These are phyloP conservation scores for Lasioglossum morio DNA, from an alignment of 2,888 invertebrate genomes.

Conservation along the genomic window DNA sequence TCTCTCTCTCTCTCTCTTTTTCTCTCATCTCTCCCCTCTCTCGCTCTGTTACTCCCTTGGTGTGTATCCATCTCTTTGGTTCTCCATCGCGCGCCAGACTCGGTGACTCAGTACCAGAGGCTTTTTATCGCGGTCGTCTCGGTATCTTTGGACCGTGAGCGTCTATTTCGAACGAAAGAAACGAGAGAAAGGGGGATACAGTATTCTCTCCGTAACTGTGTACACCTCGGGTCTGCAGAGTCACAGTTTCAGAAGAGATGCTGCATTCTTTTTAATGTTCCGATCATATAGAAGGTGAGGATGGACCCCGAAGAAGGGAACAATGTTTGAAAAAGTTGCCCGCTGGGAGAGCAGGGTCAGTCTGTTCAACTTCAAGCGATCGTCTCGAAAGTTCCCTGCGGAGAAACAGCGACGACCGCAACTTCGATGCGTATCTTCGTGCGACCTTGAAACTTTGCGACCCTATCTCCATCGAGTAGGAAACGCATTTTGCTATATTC, in stretches of 20 bases:
- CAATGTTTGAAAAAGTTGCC: slow-evolving; percentile 9
- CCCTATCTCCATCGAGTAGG: not conserved
- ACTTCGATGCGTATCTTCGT: slow-evolving; percentile 38
- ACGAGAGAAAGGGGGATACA: not conserved
- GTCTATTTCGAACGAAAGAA: slow-evolving; percentile 52
- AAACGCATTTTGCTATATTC: not conserved
- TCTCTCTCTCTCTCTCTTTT: not conserved
- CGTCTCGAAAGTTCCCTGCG: slow-evolving; percentile 41
- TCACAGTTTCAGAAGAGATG: too few species aligned
- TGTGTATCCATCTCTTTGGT: not conserved
- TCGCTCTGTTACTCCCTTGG: not conserved
- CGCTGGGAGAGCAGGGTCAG: slow-evolving; percentile 30
- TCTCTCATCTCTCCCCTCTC: not conserved
- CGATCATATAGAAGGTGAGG: too few species aligned
- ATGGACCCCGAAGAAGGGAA: not conserved
- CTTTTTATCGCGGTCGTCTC: slow-evolving; percentile 51
- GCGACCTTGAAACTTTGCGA: slow-evolving; percentile 51
- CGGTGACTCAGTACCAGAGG: slow-evolving; percentile 58
- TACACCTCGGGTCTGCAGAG: too few species aligned
- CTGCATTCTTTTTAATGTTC: too few species aligned
- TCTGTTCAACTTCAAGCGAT: slow-evolving; percentile 35
- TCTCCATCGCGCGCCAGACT: slow-evolving; percentile 20
- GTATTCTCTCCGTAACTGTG: too few species aligned
- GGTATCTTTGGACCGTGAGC: slow-evolving; percentile 53
- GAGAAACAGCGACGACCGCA: not conserved